Evolutionary conservation across 2,113 vertebrate genomes (phyloP).

Genomic region (Hymenochirus boettgeri): DNA sequence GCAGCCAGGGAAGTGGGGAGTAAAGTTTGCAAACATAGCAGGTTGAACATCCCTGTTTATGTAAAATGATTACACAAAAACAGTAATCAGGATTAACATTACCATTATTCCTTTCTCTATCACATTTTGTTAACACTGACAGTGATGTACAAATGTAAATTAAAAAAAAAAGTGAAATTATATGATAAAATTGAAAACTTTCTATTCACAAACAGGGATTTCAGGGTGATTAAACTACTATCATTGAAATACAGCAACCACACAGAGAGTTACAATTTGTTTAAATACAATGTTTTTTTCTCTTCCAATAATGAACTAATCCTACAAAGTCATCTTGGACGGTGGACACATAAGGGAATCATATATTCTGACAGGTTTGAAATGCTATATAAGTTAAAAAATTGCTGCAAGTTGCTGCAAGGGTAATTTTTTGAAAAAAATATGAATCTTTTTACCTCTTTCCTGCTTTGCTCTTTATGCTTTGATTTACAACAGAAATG

Average conservation of each 20-base stretch:
- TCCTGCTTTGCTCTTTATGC: too few relatives aligned
- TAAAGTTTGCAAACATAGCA: too few relatives aligned
- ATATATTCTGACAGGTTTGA: background rate
- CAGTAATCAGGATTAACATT: background rate
- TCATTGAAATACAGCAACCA: conserved; percentile 18
- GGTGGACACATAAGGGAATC: background rate
- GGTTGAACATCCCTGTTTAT: too few relatives aligned
- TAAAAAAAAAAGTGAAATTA: background rate
- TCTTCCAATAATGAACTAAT: background rate
- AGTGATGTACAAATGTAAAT: too few relatives aligned
- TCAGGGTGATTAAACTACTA: conserved; percentile 5
- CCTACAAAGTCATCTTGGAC: too few relatives aligned
- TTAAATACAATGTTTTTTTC: conserved; percentile 25
- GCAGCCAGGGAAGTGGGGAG: too few relatives aligned
- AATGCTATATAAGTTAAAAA: background rate
- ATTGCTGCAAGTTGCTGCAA: background rate
- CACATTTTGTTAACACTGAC: conserved; percentile 15
- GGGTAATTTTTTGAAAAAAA: too few relatives aligned
- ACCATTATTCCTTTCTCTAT: conserved; percentile 14
- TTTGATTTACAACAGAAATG: too few relatives aligned
- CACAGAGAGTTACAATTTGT: conserved; percentile 26
- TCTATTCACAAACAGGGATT: background rate
- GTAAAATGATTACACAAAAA: conserved; percentile 16
- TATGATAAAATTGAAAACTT: conserved; percentile 15
- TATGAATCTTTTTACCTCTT: too few relatives aligned